Base-by-base conservation (phyloP, 2,888 invertebrate species). In the Prosapia bicincta region DNA sequence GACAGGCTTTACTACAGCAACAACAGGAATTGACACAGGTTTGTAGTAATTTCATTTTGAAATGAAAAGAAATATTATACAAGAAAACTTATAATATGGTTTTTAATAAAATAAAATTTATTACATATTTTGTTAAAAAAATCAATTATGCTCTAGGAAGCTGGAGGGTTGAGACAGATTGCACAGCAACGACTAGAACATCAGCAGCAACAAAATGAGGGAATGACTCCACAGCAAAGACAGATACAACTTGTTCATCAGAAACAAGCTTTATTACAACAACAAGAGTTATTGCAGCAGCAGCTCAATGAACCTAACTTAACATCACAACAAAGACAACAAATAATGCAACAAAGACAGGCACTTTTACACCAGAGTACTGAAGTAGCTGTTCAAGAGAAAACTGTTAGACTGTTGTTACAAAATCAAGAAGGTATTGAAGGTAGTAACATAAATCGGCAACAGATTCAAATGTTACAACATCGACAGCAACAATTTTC, bases 201-300 rank as follows among this genome's bases (percentile, higher is more conserved):
- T 30, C 82, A 84, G 72, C 81, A 82, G 30, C 78, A 80, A 54
- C 78, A 79, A 15, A 78, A 78, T 32, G 77, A 75, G 13, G 78
- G 77, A 6, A 85, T 84, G 78, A 87, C 85, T 81, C 84, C 23
- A 86, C 85, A 79, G 85, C 87, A 81, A 38, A 79, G 80, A 43
- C 80, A 80, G 71, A 80, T 79, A 66, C 80, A 80, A 83, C 83
- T 81, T 82, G 84, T 26, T 81, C 83, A 79, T 80, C 85, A 81
- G 81, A 84, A 25, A 81, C 83, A 80, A 86, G 83, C 86, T 74
- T 85, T 82, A 71, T 86, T 84, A 77, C 87, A 86, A 75, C 82
- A 85, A 76, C 84, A 85, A 76, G 84, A 83, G 71, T 82, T 82
- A 54, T 80, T 81, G 13, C 87, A 86, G 75, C 84, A 84, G 71